phyloP scores from a whole-genome alignment of 2,113 vertebrate genomes.

The Melanocharis versteri region DNA sequence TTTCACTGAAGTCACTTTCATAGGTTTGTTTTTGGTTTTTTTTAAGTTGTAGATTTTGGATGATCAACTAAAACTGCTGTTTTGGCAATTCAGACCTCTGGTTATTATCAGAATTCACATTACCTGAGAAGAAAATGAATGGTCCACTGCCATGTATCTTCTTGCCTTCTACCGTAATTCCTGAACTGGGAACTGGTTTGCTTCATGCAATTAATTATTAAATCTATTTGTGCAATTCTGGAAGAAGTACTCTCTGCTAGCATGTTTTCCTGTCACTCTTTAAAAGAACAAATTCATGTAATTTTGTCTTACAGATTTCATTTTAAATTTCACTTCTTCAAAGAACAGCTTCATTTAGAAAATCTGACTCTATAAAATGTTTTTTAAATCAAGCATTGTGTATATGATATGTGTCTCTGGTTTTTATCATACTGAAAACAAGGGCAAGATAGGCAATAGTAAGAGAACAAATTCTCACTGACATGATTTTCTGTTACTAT shows the following conservation, averaged over 20 bases:
- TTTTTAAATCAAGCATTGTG: background rate
- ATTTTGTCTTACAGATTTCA: background rate
- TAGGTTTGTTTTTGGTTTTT: background rate
- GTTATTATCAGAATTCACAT: background rate
- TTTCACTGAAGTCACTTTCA: background rate
- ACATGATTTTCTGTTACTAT: background rate
- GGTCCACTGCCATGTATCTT: rapidly evolving
- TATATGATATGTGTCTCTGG: background rate
- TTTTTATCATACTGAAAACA: background rate
- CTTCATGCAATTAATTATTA: background rate
- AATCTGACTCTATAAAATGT: background rate
- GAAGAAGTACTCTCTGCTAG: background rate
- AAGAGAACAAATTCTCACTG: background rate
- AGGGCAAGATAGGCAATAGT: background rate
- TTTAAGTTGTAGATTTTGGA: background rate
- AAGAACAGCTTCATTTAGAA: background rate
- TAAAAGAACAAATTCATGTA: background rate
- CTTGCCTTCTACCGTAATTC: background rate
- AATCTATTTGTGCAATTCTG: background rate
- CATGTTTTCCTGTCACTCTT: background rate
- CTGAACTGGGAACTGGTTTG: background rate
- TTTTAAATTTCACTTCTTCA: background rate
- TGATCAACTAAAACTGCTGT: background rate
- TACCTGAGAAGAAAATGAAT: background rate
- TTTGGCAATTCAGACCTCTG: background rate